phyloP scores from a whole-genome alignment of 1,140 invertebrate species.

The Leptopilina clavipes region DNA sequence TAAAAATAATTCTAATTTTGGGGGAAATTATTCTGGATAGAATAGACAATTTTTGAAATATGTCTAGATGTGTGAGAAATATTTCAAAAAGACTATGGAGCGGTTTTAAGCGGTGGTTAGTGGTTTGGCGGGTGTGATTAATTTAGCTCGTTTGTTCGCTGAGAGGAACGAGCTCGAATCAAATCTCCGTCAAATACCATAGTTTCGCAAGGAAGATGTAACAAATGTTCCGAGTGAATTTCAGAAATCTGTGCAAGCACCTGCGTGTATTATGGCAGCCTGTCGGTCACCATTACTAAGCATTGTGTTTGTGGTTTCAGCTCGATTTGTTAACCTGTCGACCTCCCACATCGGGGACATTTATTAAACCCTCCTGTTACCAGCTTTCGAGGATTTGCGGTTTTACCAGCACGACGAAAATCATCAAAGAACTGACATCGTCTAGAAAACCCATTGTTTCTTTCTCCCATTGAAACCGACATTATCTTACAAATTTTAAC shows the following conservation, averaged over 20 bases:
- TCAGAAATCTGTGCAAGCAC: conserved; percentile 53
- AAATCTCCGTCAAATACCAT: conserved; percentile 58
- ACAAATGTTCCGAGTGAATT: conserved; percentile 54
- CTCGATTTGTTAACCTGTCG: conserved; percentile 68
- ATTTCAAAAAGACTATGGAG: conserved; percentile 47
- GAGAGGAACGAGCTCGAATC: conserved; percentile 54
- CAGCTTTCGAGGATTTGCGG: conserved; percentile 43
- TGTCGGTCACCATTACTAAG: conserved; percentile 69
- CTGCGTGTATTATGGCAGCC: conserved; percentile 48
- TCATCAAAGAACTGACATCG: conserved; percentile 11
- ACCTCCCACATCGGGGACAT: conserved; percentile 62
- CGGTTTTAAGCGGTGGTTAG: conserved; percentile 36
- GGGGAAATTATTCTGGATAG: too few species aligned
- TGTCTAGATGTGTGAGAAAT: neutral
- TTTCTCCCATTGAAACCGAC: neutral
- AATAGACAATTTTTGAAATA: too few species aligned
- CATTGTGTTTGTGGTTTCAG: conserved; percentile 69
- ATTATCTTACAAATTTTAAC: neutral
- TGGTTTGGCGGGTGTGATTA: conserved; percentile 57
- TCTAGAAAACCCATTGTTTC: neutral
- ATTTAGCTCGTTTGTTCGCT: conserved; percentile 69
- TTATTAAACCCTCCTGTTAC: conserved; percentile 61
- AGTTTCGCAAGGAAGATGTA: conserved; percentile 56
- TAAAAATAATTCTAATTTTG: too few species aligned
- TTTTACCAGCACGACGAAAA: conserved; percentile 35